These are phyloP conservation scores for Ambastaia sidthimunki DNA, from an alignment of 2,797 vertebrate species.

Conservation along the genomic window DNA sequence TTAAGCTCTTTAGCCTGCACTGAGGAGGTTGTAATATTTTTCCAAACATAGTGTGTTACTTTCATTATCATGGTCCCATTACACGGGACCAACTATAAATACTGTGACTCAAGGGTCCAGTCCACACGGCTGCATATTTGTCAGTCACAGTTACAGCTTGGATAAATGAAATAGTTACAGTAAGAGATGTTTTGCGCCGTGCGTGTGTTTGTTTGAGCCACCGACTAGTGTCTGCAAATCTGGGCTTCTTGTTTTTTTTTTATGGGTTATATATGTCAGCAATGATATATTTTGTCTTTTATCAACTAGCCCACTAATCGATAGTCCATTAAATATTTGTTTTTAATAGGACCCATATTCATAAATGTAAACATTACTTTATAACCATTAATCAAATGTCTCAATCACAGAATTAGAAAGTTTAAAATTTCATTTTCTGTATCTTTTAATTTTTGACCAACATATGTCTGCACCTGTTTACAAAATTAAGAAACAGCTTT, in stretches of 20 bases:
- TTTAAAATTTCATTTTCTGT: background rate
- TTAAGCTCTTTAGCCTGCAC: background rate
- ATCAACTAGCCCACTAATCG: background rate
- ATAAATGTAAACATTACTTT: background rate
- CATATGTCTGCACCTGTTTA: background rate
- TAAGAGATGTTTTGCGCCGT: conserved; percentile 29
- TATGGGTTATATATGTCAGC: background rate
- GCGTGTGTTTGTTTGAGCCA: conserved; percentile 7
- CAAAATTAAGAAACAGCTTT: background rate
- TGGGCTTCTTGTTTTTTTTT: background rate
- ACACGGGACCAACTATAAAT: conserved; percentile 32
- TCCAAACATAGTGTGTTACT: background rate
- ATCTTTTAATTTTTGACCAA: background rate
- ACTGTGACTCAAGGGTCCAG: conserved; percentile 12
- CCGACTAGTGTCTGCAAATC: background rate
- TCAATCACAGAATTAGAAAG: background rate
- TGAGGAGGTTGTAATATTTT: background rate
- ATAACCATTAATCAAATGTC: background rate
- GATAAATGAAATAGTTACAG: conserved; percentile 20
- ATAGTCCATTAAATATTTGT: background rate
- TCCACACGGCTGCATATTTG: conserved; percentile 31
- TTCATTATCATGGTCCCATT: background rate
- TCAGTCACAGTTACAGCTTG: conserved; percentile 33
- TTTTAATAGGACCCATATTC: background rate
- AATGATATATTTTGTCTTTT: background rate